Conservation (phyloP, 1,140 invertebrate species). For the Trichomalopsis sarcophagae region DNA sequence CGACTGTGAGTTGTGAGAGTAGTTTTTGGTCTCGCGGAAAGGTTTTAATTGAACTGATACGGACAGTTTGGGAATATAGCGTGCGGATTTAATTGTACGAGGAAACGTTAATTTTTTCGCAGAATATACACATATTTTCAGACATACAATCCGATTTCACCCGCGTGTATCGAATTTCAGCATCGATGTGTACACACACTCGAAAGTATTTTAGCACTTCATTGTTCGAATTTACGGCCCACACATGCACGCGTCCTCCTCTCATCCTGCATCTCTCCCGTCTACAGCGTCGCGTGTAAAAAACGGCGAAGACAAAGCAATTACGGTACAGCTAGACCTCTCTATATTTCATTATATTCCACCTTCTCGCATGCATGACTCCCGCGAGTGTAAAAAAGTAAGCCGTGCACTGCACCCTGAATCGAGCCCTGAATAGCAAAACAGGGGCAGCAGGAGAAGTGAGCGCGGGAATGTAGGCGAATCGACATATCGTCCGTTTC, state of each 20-base stretch:
- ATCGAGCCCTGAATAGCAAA: not conserved
- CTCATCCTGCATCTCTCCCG: too few species aligned
- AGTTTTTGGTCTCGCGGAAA: too few species aligned
- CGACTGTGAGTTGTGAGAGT: too few species aligned
- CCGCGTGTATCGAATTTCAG: not conserved
- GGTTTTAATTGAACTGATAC: too few species aligned
- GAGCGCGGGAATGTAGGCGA: not conserved
- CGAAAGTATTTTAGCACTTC: too few species aligned
- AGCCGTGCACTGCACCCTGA: not conserved
- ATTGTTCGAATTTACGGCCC: too few species aligned
- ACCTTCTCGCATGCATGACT: not conserved
- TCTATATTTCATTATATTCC: not conserved
- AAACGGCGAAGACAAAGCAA: not conserved
- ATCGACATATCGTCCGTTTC: conserved; percentile 37
- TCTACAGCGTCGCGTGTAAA: too few species aligned
- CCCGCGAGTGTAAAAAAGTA: not conserved
- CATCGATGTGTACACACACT: not conserved
- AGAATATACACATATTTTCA: not conserved
- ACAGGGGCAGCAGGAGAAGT: not conserved
- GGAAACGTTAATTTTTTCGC: not conserved
- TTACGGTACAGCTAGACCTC: not conserved
- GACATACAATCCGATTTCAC: not conserved
- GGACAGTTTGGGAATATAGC: too few species aligned
- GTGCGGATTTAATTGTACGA: not conserved
- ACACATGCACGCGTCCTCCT: too few species aligned